A percentile compares a stretch with the other conserved stretches of the same genome.
Evolutionary conservation across 2,113 vertebrate genomes (phyloP).

Genomic region (Zosterops japonicus): DNA sequence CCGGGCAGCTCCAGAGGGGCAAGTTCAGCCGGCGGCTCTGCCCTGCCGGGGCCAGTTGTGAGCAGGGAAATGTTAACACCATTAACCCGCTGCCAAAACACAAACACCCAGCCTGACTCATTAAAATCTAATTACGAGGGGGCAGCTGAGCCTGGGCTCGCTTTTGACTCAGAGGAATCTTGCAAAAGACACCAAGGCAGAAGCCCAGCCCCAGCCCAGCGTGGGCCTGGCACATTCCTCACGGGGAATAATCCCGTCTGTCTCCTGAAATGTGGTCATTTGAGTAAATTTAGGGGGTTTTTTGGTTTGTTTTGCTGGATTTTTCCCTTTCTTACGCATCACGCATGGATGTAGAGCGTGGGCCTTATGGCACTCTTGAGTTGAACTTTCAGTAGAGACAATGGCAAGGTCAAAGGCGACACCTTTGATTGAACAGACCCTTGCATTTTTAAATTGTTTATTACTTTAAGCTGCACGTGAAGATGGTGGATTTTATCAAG

Average conservation of each 20-base stretch:
- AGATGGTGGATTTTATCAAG: background rate
- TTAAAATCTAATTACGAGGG: conserved; percentile 80
- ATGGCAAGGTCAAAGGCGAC: background rate
- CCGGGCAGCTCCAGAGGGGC: background rate
- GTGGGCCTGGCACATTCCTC: background rate
- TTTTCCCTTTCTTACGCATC: background rate
- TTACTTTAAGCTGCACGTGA: background rate
- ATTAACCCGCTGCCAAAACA: conserved; percentile 76
- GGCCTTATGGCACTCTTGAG: rapidly evolving
- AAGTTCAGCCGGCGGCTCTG: conserved; percentile 6
- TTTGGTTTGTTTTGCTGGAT: too few species aligned
- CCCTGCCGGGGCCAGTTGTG: conserved; percentile 53
- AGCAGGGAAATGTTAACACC: conserved; percentile 75
- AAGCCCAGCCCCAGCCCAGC: conserved; percentile 8
- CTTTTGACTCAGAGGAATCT: conserved; percentile 66
- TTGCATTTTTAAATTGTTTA: background rate
- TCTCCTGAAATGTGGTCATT: background rate
- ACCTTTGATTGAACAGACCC: background rate
- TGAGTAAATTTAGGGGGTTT: background rate
- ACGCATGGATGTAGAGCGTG: rapidly evolving
- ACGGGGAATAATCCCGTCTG: background rate
- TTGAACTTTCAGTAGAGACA: background rate
- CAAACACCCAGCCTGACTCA: conserved; percentile 75
- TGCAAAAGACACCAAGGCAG: background rate
- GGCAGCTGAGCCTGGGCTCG: conserved; percentile 78